Evolutionary conservation across 2,113 vertebrate genomes (phyloP).

Genomic region (Leuciscus idus): DNA sequence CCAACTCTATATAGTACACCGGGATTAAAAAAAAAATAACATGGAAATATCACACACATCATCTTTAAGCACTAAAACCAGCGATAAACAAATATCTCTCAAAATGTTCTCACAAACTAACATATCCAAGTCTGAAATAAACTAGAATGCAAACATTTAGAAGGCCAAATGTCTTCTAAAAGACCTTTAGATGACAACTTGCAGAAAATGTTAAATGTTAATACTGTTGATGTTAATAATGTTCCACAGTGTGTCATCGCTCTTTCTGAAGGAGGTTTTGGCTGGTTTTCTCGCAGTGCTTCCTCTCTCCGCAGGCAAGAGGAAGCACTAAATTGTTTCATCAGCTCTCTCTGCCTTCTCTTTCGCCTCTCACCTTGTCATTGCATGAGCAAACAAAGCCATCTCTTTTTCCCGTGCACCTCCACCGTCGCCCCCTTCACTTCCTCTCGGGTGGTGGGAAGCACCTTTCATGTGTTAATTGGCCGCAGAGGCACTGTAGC

Average conservation of each 20-base stretch:
- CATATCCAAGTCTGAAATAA: neutral
- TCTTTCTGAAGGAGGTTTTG: neutral
- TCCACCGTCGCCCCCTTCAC: neutral
- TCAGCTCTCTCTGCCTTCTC: constrained; percentile 44
- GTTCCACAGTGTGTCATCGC: neutral
- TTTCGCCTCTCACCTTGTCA: constrained; percentile 30
- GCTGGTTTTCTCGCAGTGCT: constrained; percentile 1
- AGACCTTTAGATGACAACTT: neutral
- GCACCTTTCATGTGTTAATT: constrained; percentile 62
- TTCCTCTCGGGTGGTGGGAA: constrained; percentile 8
- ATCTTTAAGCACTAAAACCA: too few species aligned
- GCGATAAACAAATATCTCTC: too few species aligned
- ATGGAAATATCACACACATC: too few species aligned
- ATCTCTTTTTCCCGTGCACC: constrained; percentile 6
- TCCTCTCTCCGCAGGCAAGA: neutral
- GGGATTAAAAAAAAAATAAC: too few species aligned
- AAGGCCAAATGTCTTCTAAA: neutral
- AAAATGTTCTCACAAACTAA: too few species aligned
- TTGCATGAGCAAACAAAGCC: neutral
- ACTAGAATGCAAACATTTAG: neutral
- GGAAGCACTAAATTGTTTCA: constrained; percentile 46
- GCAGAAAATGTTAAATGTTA: neutral
- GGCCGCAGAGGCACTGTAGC: constrained; percentile 50
- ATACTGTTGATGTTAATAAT: neutral
- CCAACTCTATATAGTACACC: too few species aligned